Evolutionary conservation across 1,140 invertebrate genomes (phyloP), one percentile per base, ranked within the genome.

Genomic region (Batillaria attramentaria): DNA sequence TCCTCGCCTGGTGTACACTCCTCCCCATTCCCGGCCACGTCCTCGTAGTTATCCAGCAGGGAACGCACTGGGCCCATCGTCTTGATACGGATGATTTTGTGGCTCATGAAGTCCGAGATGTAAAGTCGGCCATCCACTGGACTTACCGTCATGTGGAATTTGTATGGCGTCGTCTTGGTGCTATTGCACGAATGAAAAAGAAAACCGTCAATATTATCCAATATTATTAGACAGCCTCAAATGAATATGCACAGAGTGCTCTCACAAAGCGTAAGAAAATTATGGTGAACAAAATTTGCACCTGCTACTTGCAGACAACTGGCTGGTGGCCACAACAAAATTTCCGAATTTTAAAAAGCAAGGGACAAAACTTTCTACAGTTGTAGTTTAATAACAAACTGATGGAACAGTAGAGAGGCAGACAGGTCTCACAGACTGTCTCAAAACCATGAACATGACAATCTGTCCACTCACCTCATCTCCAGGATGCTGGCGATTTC

Each of bases 141-240:
- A 86, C 96, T 97, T 31, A 98, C 91, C 0, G 97, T 96, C 93
- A 99, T 96, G 91, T 98, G 97, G 89, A 98, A 98, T 73, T 97
- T 95, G 91, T 99, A 98, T 0, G 97, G 97, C 0, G 98, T 97
- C 81, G 95, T 92, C 0, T 96, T 97, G 16, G 97, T 96, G 90
- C 96, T 97, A 92, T n/a, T n/a, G n/a, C n/a, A n/a, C n/a, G n/a
- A n/a, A n/a, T n/a, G n/a, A n/a, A n/a, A n/a, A n/a, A n/a, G n/a
- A n/a, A n/a, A n/a, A n/a, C n/a, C n/a, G n/a, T n/a, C n/a, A n/a
- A n/a, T n/a, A n/a, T n/a, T n/a, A n/a, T n/a, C n/a, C n/a, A n/a
- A n/a, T n/a, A n/a, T n/a, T n/a, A n/a, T n/a, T n/a, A n/a, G n/a
- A n/a, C n/a, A n/a, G n/a, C n/a, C n/a, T n/a, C n/a, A n/a, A n/a